Evolutionary conservation across 2,888 invertebrate genomes (phyloP), one percentile per base, ranked within the genome.

Genomic region (Dasysyrphus albostriatus): DNA sequence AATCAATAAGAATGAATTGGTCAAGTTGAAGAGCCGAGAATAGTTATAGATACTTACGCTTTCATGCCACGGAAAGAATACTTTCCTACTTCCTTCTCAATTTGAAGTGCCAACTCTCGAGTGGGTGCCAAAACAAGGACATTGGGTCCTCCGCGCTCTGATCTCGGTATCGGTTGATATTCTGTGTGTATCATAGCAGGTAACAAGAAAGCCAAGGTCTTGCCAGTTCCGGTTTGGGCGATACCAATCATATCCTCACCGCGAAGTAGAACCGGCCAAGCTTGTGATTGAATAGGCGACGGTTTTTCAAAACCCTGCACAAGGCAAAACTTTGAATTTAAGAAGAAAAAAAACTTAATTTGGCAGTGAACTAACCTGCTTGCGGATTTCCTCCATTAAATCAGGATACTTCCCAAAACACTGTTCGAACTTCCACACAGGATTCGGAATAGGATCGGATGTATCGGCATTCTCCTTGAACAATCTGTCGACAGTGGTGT

Each of bases 211-310:
- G 98, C 99, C 77, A 99, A 93, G 0, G 99, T 99, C 93, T 99
- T 99, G 0, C 98, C 98, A 19, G 97, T 97, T 76, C 98, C 98
- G 7, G 98, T 98, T 93, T 98, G 98, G 0, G 99, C 99, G 88
- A 99, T 98, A 9, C 99, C 99, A 91, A 99, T 98, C 91, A 99
- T 93, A 93, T 99, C 99, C 90, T 96, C 95, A 0, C 99, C 99
- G 90, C 95, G 95, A 54, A 99, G 93, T 0, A 99, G 93, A 83
- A 99, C 94, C 1, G 99, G 99, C 99, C 99, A 99, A 0, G 98
- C 96, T 93, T 98, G 98, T 82, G 96, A 94, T 92, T 99, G 98
- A 89, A 99, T 98, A 0, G 98, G 98, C 0, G 98, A 96, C 0
- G 98, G 99, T 83, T 94, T 94, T 32, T 92, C 92, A 91, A 98